Conservation (phyloP, 2,888 invertebrate species). For the Siphonodentalium dalli region DNA sequence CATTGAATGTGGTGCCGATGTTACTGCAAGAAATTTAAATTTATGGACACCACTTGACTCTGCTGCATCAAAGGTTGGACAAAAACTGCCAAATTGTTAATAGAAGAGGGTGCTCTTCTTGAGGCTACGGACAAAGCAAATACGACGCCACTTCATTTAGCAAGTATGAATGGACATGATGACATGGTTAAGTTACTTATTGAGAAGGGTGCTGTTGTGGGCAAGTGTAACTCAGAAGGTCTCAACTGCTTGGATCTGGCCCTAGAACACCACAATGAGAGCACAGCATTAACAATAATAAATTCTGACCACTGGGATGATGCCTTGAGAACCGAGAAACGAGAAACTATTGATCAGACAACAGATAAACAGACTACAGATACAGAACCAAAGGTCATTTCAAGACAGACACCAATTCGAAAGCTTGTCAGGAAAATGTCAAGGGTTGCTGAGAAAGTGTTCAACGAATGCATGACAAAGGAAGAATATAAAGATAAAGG, state of each 20-base stretch:
- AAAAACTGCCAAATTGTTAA: slow-evolving; percentile 57
- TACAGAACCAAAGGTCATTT: too few species aligned
- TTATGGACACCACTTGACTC: slow-evolving; percentile 67
- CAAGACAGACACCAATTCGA: slow-evolving; percentile 69
- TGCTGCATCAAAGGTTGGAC: slow-evolving; percentile 65
- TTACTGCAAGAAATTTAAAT: slow-evolving; percentile 65
- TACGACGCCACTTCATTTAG: slow-evolving; percentile 67
- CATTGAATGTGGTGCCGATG: slow-evolving; percentile 65
- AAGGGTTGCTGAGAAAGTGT: slow-evolving; percentile 63
- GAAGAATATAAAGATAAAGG: too few species aligned
- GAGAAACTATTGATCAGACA: slow-evolving; percentile 45
- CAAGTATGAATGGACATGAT: slow-evolving; percentile 62
- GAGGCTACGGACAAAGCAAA: slow-evolving; percentile 65
- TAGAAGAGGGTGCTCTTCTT: slow-evolving; percentile 65
- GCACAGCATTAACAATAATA: slow-evolving; percentile 64
- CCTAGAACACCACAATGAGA: slow-evolving; percentile 63
- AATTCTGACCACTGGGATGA: slow-evolving; percentile 64
- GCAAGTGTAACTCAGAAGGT: slow-evolving; percentile 58
- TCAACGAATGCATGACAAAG: slow-evolving; percentile 59
- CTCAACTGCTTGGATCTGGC: slow-evolving; percentile 66
- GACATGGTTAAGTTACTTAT: slow-evolving; percentile 63
- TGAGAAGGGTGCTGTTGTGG: slow-evolving; percentile 61
- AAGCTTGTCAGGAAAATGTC: slow-evolving; percentile 68
- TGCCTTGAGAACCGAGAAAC: slow-evolving; percentile 63
- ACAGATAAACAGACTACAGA: too few species aligned